Evolutionary conservation across 2,888 invertebrate species (phyloP), one percentile per base, ranked within the genome.

Genomic region (Microchrysa polita): DNA sequence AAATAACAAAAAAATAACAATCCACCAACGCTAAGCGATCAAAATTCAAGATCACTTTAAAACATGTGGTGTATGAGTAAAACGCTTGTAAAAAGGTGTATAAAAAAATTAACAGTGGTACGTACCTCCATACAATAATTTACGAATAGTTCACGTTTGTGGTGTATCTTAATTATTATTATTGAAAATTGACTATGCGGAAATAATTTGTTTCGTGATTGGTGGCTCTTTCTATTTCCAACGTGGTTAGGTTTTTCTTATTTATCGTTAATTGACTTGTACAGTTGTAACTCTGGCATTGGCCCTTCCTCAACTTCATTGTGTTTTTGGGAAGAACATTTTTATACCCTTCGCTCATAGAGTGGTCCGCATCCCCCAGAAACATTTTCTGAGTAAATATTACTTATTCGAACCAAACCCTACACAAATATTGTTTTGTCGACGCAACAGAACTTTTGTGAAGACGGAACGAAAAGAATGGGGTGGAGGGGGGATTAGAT

Each of bases 111-210:
- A 5, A 34, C 27, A 34, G 27, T 34, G 7, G 27, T 34, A 34
- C 7, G 27, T 5, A 34, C 2, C 27, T 34, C 42, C 42, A 12
- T 9, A 42, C 12, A 42, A 42, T 42, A 42, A n/a, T 48, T 48
- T 5, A 4, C 16, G 5, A n/a, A 48, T 59, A 22, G 59, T 34
- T 2, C 27, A 34, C 27, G 4, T 34, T 34, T 34, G 7, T 7
- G 27, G 27, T 34, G 65, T 53, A 23, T 67, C 67, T 67, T 69
- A 55, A 69, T 57, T 52, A 69, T 42, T 34, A 69, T 57, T 52
- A 69, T 42, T 34, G 20, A 57, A 55, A 69, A 69, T 69, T 69
- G 9, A 57, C 40, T 69, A 55, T 57, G 40, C 55, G 69, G 69
- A 69, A 69, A 69, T 69, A 55, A 55, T 69, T 69, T 55, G 40